phyloP scores from a whole-genome alignment of 35 echinoderm and acorn worm species.

The Apostichopus japonicus region DNA sequence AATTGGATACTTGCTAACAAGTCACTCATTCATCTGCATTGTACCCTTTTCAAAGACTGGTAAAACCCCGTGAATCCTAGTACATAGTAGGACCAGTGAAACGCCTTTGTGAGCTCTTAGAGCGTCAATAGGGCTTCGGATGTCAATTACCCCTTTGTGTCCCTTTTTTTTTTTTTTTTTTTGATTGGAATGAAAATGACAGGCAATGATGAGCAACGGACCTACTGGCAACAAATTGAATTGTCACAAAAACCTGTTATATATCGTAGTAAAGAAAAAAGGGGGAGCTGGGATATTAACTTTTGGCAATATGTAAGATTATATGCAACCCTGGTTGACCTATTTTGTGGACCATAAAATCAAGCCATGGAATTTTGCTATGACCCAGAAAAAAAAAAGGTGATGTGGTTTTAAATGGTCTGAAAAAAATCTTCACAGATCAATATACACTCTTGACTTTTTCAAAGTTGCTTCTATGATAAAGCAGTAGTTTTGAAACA shows the following conservation, averaged over 20 bases:
- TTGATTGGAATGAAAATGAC: neutral
- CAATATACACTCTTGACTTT: no score
- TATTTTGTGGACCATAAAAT: neutral
- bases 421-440: no score
- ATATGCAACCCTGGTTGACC: neutral
- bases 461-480: no score
- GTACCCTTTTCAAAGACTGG: neutral
- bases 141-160: neutral
- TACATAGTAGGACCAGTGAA: neutral
- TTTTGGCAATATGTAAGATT: neutral
- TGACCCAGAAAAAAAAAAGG: neutral
- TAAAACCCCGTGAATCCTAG: neutral
- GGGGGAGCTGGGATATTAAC: neutral
- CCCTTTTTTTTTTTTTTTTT: neutral
- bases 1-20: conserved; percentile 1
- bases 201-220: neutral
- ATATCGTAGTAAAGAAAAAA: no score
- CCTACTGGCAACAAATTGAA: neutral
- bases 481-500: no score
- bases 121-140: neutral
- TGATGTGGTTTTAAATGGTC: no score
- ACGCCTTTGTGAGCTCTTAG: neutral
- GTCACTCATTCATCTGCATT: neutral
- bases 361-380: neutral
- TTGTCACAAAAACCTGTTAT: neutral